phyloP scores from a whole-genome alignment of 2,888 invertebrate genomes.

The Vannuccia rotundouncinata region DNA sequence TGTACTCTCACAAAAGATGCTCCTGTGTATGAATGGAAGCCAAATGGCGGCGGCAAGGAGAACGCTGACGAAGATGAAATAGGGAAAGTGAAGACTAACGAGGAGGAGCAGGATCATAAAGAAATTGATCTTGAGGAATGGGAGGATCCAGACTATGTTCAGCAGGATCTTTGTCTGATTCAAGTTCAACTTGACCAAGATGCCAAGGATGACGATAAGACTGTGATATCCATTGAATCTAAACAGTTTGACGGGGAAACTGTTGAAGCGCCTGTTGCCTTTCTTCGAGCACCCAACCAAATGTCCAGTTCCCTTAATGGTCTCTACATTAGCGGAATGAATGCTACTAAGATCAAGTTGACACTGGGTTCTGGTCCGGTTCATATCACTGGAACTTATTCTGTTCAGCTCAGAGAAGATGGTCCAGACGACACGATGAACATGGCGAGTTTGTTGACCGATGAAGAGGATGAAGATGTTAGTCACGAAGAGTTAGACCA shows the following conservation, averaged over 20 bases:
- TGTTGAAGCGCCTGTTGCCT: background rate
- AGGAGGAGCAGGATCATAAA: background rate
- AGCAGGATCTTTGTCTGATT: background rate
- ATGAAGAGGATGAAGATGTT: slow-evolving; percentile 1
- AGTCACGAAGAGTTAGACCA: background rate
- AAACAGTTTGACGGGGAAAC: background rate
- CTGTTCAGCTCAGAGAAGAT: background rate
- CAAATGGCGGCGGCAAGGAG: background rate
- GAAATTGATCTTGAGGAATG: background rate
- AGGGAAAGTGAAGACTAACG: background rate
- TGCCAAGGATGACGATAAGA: background rate
- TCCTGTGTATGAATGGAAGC: background rate
- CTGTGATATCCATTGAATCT: background rate
- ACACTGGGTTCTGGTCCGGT: background rate
- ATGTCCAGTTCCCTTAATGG: background rate
- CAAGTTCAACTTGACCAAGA: background rate
- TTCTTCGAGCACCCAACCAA: background rate
- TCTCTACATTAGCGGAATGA: background rate
- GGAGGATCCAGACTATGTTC: background rate
- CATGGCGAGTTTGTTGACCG: background rate
- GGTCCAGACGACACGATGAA: background rate
- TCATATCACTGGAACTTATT: background rate
- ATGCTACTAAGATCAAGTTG: background rate
- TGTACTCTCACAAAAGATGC: background rate
- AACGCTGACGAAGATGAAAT: background rate